Base-by-base conservation (phyloP, 2,797 vertebrate species). In the Syngnathus acus region DNA sequence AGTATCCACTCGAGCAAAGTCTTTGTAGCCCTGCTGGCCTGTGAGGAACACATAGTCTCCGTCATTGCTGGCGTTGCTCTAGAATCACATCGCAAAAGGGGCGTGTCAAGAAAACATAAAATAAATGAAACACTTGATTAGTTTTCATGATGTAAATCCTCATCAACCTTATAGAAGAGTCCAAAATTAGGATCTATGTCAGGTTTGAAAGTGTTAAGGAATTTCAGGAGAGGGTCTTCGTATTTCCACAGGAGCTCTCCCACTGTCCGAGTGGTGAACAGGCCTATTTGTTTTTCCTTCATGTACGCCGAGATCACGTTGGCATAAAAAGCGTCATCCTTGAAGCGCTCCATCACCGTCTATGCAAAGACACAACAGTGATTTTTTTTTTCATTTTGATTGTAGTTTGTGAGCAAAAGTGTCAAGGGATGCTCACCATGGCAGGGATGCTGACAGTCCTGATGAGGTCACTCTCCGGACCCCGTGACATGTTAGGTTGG, bases 401-500 rank as follows among this genome's bases (percentile, higher is more conserved):
- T 16, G 38, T 17, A 58, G 1, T 58, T 32, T 17, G 14, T 7
- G 1, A 37, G 45, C 43, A 37, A 50, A 50, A 23, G 5, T 9
- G 2, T 14, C 1, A 6, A 9, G 21, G 3, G 19, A n/a, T 5
- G 47, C 94, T 92, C 85, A 98, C 97, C 93, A 98, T 51, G 4
- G 89, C 92, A 69, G 97, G 96, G 77, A 99, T 90, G 87, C 96
- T 97, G 67, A 95, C 51, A 0, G 95, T 98, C 80, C 95, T 91
- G 70, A 98, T 92, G 68, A 93, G 81, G 71, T 99, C 94, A 39
- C 84, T 85, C 75, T 93, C 84, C 40, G 94, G 90, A 66, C 95
- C 96, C 13, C 88, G 79, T 19, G 96, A 98, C 82, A 94, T 93
- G 73, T 93, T 69, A 9, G 61, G 87, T 64, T 94, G 89, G 78